Evolutionary conservation across 2,888 invertebrate species (phyloP).

Genomic region (Dusona sp.): DNA sequence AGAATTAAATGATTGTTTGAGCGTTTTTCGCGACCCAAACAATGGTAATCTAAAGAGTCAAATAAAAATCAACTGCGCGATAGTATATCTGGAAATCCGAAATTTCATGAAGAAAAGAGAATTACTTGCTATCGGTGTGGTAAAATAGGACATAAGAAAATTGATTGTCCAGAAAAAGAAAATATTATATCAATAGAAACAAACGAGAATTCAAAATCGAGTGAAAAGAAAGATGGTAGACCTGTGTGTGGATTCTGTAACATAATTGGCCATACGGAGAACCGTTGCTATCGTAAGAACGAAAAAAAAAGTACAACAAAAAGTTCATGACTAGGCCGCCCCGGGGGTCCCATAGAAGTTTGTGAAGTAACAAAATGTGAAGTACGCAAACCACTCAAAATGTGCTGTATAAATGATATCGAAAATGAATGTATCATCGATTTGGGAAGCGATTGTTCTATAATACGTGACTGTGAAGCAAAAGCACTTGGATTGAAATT

Average conservation of each 20-base stretch:
- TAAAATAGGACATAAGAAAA: no score
- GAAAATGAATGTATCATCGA: no score
- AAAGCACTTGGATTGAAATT: neutral
- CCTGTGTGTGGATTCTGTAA: neutral
- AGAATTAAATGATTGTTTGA: slow-evolving; percentile 57
- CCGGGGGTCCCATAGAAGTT: no score
- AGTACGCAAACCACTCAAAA: no score
- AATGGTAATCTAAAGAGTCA: neutral
- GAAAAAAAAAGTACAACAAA: no score
- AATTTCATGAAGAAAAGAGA: no score
- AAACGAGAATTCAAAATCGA: neutral
- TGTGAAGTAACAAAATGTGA: no score
- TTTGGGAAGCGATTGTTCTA: slow-evolving; percentile 39
- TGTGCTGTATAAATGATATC: no score
- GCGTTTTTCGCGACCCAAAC: slow-evolving; percentile 15
- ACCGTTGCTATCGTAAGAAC: neutral
- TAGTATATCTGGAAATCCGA: neutral
- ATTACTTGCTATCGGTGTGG: no score
- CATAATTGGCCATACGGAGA: neutral
- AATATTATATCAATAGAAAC: neutral
- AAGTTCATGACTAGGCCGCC: no score
- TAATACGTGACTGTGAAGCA: slow-evolving; percentile 23
- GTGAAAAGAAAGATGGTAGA: neutral
- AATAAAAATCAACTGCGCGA: neutral
- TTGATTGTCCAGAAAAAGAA: neutral